Evolutionary conservation across 2,888 invertebrate genomes (phyloP).

Genomic region (Autographa pulchrina): DNA sequence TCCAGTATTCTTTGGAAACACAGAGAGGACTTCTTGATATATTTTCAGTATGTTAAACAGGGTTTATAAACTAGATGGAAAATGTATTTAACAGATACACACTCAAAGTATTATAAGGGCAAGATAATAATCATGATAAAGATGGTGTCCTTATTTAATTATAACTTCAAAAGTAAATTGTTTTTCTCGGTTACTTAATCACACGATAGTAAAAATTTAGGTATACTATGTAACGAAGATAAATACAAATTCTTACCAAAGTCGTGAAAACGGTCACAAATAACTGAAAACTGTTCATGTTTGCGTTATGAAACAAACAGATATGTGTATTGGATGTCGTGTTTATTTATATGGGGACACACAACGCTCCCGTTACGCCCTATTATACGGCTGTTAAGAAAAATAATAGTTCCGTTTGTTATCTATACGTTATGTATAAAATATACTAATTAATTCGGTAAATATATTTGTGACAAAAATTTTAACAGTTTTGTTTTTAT

Average conservation of each 20-base stretch:
- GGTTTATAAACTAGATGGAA: too few relatives aligned
- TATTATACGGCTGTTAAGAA: conserved; percentile 47
- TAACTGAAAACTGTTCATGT: conserved; percentile 46
- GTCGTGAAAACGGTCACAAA: conserved; percentile 30
- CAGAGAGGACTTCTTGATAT: neutral
- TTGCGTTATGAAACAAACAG: conserved; percentile 26
- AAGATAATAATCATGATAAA: too few relatives aligned
- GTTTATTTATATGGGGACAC: conserved; percentile 41
- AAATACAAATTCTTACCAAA: conserved; percentile 54
- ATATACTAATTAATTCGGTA: conserved; percentile 25
- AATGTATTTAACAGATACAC: too few relatives aligned
- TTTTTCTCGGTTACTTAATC: too few relatives aligned
- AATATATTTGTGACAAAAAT: conserved; percentile 13
- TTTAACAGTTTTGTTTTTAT: neutral
- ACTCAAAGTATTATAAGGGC: too few relatives aligned
- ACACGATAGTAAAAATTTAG: too few relatives aligned
- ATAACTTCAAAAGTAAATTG: too few relatives aligned
- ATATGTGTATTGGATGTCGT: conserved; percentile 10
- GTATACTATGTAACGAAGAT: too few relatives aligned
- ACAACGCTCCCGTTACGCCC: conserved; percentile 45
- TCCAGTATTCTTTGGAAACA: neutral
- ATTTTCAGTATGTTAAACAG: too few relatives aligned
- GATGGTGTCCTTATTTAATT: too few relatives aligned
- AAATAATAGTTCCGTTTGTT: conserved; percentile 36
- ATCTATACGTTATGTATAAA: conserved; percentile 11